Evolutionary conservation across 2,797 vertebrate species (phyloP), one percentile per base, ranked within the genome.

Genomic region (Crocodylus rhombifer): DNA sequence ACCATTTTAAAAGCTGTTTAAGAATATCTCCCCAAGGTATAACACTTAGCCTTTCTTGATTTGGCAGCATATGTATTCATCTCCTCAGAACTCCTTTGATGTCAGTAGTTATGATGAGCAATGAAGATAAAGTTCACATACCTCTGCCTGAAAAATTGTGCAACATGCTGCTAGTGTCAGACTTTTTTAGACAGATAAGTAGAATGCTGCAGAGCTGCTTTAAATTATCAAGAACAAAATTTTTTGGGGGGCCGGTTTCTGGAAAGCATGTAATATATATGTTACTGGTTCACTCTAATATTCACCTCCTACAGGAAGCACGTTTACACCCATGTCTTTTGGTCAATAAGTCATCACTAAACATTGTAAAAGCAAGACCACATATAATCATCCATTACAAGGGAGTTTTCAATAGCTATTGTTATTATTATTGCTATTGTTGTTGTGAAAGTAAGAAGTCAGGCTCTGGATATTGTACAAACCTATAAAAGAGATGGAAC

Each of bases 171-270:
- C 18, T 90, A 61, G 18, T 76, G 92, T 80, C 73, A 25, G 42
- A n/a, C 36, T 91, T 88, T 94, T 94, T 87, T 91, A 2, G 91
- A 56, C 57, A 81, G 6, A 23, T 77, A 61, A 11, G 25, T 17
- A 85, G 9, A 80, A 88, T 91, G 25, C 23, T 73, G 21, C 36
- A 51, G 7, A 73, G 69, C 14, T 51, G 16, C 69, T 94, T 85
- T 88, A 88, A 91, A 86, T 84, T 84, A 77, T 67, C 17, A 42
- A 77, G 33, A 28, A 57, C 90, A 90, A 90, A 92, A 94, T 82
- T 58, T 80, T 57, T 58, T 80, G 77, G 23, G 77, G 77, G 23
- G 77, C 42, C 56, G 89, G 81, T 82, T 55, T 71, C 75, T 62
- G 81, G 65, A 67, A 17, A 12, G 51, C 88, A 89, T 5, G 0